Evolutionary conservation across 2,797 vertebrate genomes (phyloP), one percentile per base, ranked within the genome.

Genomic region (Fundulus diaphanus): DNA sequence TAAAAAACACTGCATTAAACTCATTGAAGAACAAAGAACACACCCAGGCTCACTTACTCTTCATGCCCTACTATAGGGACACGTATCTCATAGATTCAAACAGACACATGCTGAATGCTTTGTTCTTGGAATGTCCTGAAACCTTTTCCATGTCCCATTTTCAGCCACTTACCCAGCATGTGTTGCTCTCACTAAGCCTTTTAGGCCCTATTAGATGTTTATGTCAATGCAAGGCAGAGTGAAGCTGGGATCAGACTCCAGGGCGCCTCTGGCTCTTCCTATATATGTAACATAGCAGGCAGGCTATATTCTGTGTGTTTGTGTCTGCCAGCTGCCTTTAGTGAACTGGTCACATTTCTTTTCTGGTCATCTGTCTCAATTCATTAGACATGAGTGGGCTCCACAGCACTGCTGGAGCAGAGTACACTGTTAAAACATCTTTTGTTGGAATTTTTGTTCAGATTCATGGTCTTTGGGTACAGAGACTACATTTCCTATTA

Each of bases 141-240:
- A 93, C 82, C 89, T 87, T 87, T 92, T 90, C 85, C 82, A 76
- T 88, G 87, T 89, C 75, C 84, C 84, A 90, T 90, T 92, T 93
- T 87, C 83, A 82, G 82, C 81, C 89, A 93, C 91, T 93, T 91
- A 90, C 74, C 49, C 85, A 82, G 83, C 88, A 87, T 89, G 90
- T 85, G 85, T 79, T 87, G 74, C 81, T 82, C 84, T 90, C 81
- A 89, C 82, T 83, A 29, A 84, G 78, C 85, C 89, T 92, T 93
- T 92, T 90, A 89, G 89, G 80, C 74, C 68, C 82, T 83, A 85
- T 91, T 89, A 90, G 84, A 91, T 86, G 87, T 84, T 89, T 87
- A 89, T 87, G 79, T 80, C 81, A 57, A 85, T 71, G 71, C 72
- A 69, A 80, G 77, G 79, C 75, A 73, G 68, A 86, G 79, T n/a